A percentile compares a stretch with the other conserved stretches of the same genome.
phyloP scores from a whole-genome alignment of 2,888 invertebrate species.

The Calameuta pallipes region DNA sequence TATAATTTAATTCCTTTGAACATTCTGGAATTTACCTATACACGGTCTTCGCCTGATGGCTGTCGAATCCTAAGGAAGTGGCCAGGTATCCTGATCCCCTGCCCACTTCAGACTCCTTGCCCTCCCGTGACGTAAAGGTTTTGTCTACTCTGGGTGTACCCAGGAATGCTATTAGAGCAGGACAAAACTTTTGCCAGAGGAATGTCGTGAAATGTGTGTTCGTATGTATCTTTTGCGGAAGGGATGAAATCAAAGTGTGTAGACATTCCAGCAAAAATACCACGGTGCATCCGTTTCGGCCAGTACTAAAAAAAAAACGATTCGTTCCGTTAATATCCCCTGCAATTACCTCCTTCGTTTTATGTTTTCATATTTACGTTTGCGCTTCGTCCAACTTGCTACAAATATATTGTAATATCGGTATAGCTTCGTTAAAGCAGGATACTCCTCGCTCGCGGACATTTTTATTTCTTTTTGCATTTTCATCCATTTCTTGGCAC shows the following conservation, averaged over 20 bases:
- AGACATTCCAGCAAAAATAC: constrained; percentile 89
- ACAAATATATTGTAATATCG: constrained; percentile 89
- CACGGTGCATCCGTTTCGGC: constrained; percentile 72
- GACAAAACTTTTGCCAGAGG: constrained; percentile 93
- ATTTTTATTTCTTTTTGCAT: constrained; percentile 61
- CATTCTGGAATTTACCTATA: constrained; percentile 73
- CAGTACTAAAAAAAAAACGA: constrained; percentile 55
- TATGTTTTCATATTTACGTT: constrained; percentile 69
- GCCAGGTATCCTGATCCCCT: constrained; percentile 77
- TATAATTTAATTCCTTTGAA: neutral
- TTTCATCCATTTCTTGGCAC: constrained; percentile 75
- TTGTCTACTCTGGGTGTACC: constrained; percentile 89
- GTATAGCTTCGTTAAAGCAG: constrained; percentile 90
- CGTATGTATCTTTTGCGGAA: constrained; percentile 84
- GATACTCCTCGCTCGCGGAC: constrained; percentile 77
- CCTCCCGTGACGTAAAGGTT: constrained; percentile 78
- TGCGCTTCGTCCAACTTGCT: constrained; percentile 86
- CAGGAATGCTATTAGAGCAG: constrained; percentile 86
- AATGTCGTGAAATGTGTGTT: constrained; percentile 90
- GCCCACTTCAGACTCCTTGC: constrained; percentile 68
- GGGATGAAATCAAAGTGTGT: constrained; percentile 83
- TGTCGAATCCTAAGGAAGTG: constrained; percentile 82
- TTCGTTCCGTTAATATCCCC: constrained; percentile 5
- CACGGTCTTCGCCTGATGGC: constrained; percentile 88
- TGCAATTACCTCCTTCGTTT: neutral